Evolutionary conservation across 2,113 vertebrate genomes (phyloP).

Genomic region (Urocolius indicus): DNA sequence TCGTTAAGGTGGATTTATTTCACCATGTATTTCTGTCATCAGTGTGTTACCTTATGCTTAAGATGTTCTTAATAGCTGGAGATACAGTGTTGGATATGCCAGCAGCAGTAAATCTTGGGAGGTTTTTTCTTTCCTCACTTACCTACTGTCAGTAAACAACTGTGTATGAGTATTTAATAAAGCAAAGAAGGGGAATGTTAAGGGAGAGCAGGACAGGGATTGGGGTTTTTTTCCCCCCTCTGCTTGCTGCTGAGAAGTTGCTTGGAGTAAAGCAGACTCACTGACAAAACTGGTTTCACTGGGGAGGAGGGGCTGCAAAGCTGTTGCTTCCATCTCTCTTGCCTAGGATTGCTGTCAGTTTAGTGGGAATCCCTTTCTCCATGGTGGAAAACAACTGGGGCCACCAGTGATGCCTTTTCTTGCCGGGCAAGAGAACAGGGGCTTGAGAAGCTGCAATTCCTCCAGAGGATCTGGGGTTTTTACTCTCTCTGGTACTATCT

Average conservation of each 20-base stretch:
- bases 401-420: accelerated
- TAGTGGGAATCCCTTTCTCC: neutral
- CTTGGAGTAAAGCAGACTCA: neutral
- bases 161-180: neutral
- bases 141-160: neutral
- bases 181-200: too few relatives aligned
- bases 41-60: accelerated
- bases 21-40: neutral
- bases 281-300: neutral
- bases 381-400: neutral
- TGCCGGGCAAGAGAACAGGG: neutral
- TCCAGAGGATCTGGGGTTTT: neutral
- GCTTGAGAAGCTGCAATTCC: neutral
- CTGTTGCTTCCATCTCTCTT: neutral
- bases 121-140: neutral
- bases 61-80: neutral
- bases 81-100: neutral
- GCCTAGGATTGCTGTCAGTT: neutral
- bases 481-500: neutral
- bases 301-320: neutral
- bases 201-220: neutral
- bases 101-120: neutral
- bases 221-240: too few relatives aligned
- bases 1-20: neutral
- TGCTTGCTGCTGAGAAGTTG: neutral